phyloP scores from a whole-genome alignment of 2,888 invertebrate species.

The Balanococcus diminutus region DNA sequence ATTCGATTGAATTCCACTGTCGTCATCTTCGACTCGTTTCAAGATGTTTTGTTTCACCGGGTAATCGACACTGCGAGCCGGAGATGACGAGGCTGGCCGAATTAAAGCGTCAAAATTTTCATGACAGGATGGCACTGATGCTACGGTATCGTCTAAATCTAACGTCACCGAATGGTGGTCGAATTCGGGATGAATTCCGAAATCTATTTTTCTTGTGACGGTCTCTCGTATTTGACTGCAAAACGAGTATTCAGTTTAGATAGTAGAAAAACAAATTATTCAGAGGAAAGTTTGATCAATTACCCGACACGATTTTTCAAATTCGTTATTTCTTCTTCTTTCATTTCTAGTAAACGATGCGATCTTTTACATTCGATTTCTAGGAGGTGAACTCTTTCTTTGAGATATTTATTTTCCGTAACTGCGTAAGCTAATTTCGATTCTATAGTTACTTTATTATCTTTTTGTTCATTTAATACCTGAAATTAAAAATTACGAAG shows the following conservation, averaged over 20 bases:
- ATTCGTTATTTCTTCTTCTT: constrained; percentile 41
- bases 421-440: constrained; percentile 2
- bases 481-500: neutral
- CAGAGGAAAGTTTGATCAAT: neutral
- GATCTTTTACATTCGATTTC: constrained; percentile 41
- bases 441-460: constrained; percentile 36
- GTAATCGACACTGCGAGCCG: neutral
- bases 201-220: constrained; percentile 46
- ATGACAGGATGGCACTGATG: neutral
- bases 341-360: constrained; percentile 12
- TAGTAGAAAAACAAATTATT: neutral
- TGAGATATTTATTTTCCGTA: constrained; percentile 27
- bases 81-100: constrained; percentile 48
- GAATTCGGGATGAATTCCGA: neutral
- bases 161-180: neutral
- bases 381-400: neutral
- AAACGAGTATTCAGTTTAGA: neutral
- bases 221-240: neutral
- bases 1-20: constrained; percentile 32
- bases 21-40: neutral
- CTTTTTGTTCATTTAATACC: constrained; percentile 42
- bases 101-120: constrained; percentile 40
- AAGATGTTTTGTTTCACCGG: neutral
- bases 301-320: constrained; percentile 43
- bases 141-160: constrained; percentile 36